Conservation (phyloP, 2,888 invertebrate genomes). For the Beris morrisii region DNA sequence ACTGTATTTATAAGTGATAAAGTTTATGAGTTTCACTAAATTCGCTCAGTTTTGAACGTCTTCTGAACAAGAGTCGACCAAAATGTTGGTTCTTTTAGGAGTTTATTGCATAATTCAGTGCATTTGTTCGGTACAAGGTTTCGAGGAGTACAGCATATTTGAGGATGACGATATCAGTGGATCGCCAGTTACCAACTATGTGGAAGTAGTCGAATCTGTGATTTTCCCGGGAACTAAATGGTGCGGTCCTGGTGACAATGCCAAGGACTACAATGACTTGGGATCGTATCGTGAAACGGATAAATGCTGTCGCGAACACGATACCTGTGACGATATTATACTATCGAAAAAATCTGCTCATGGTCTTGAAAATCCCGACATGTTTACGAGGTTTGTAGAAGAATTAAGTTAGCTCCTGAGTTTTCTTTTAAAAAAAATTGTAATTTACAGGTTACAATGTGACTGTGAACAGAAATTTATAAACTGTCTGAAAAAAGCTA, state of each 20-base stretch:
- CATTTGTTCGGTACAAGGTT: background rate
- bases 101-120: too few relatives aligned
- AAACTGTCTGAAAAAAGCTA: conserved; percentile 50
- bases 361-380: conserved; percentile 50
- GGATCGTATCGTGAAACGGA: conserved; percentile 82
- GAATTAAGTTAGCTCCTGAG: background rate
- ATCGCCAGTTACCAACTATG: conserved; percentile 36
- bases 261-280: conserved; percentile 75
- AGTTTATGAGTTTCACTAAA: too few relatives aligned
- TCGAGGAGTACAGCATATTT: conserved; percentile 50
- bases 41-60: too few relatives aligned
- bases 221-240: conserved; percentile 78
- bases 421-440: conserved; percentile 1
- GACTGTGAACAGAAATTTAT: conserved; percentile 53
- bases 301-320: conserved; percentile 85
- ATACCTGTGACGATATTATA: conserved; percentile 57
- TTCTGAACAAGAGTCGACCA: too few relatives aligned
- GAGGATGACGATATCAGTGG: conserved; percentile 55
- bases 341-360: conserved; percentile 46
- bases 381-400: conserved; percentile 50
- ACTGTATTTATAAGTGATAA: too few relatives aligned
- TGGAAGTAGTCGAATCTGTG: conserved; percentile 41
- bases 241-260: conserved; percentile 87
- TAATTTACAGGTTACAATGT: conserved; percentile 48
- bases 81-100: too few relatives aligned